Percentiles rank a stretch among this genome's conserved stretches.
Conservation (phyloP, 2,797 vertebrate species). For the Smutsia temminckii region DNA sequence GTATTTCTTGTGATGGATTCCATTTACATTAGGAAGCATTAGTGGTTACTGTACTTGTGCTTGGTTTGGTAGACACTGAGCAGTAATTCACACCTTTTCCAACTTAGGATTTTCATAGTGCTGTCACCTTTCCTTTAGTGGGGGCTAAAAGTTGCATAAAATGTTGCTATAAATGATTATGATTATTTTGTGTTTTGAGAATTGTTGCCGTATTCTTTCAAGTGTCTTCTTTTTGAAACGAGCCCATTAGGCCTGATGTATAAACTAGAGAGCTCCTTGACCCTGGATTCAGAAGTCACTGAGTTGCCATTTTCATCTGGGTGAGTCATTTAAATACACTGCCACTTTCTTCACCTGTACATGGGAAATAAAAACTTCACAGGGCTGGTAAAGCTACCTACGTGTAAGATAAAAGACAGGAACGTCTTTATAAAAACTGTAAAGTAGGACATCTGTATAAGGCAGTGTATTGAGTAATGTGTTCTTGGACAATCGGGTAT, state of each 20-base stretch:
- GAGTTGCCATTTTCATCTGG: slow-evolving; percentile 27
- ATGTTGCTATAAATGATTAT: background rate
- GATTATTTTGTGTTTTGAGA: background rate
- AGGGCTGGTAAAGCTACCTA: background rate
- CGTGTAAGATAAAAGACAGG: background rate
- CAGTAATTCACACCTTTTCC: background rate
- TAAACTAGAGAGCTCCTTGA: slow-evolving; percentile 17
- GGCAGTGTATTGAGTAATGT: background rate
- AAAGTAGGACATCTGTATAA: background rate
- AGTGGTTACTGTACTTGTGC: background rate
- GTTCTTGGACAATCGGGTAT: background rate
- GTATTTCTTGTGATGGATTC: background rate
- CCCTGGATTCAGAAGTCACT: background rate
- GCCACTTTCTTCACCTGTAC: slow-evolving; percentile 20
- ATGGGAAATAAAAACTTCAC: background rate
- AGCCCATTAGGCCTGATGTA: background rate
- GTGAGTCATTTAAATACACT: background rate
- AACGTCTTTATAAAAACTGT: background rate
- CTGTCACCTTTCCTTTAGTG: background rate
- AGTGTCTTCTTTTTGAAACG: background rate
- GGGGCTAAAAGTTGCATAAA: background rate
- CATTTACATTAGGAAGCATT: background rate
- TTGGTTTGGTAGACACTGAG: background rate
- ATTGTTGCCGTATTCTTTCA: background rate
- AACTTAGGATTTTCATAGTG: background rate